These are phyloP conservation scores for Microplitis manilae DNA, from an alignment of 2,888 invertebrate genomes.

Conservation along the genomic window DNA sequence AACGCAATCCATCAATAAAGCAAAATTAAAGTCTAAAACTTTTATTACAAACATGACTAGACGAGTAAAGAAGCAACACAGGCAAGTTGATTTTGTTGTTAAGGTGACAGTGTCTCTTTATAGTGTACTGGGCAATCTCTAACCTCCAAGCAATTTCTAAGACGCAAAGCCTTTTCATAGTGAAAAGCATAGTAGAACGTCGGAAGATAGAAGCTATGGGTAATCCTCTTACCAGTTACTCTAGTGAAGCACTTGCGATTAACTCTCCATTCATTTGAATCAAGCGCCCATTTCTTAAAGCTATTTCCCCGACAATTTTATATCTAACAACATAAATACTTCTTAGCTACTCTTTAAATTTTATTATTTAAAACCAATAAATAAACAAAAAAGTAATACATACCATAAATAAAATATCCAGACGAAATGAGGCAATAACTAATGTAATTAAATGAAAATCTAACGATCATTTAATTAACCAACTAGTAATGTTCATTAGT, in stretches of 20 bases:
- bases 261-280: conserved; percentile 38
- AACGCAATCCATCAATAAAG: too few relatives aligned
- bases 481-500: conserved; percentile 3
- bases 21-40: too few relatives aligned
- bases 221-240: conserved; percentile 48
- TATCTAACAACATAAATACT: not conserved
- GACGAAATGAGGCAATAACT: not conserved
- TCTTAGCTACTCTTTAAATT: too few relatives aligned
- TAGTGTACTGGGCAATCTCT: conserved; percentile 37
- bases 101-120: not conserved
- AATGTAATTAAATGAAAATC: conserved; percentile 4
- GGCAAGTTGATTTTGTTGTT: not conserved
- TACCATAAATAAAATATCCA: too few relatives aligned
- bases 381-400: too few relatives aligned
- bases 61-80: conserved; percentile 2
- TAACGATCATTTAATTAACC: not conserved
- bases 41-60: too few relatives aligned
- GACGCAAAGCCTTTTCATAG: conserved; percentile 40
- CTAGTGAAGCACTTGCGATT: conserved; percentile 44
- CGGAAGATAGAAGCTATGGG: not conserved
- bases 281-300: not conserved
- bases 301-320: not conserved
- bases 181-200: conserved; percentile 12
- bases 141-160: conserved; percentile 5
- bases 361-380: too few relatives aligned